Conservation (phyloP, 2,888 invertebrate species). For the Melanchra persicariae region DNA sequence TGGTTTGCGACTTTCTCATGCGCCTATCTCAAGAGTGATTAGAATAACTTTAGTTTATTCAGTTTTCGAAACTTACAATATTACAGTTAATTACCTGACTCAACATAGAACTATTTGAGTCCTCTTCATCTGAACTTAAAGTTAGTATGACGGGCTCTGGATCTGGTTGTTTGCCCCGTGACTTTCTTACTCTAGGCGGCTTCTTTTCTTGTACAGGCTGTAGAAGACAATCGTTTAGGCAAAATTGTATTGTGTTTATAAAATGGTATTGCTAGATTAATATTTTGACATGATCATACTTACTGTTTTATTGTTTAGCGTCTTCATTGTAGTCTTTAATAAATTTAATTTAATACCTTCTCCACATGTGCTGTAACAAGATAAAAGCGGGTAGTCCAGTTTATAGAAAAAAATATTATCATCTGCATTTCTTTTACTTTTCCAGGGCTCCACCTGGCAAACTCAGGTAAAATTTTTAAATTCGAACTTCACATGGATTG, state of each 20-base stretch:
- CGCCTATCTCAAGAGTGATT: neutral
- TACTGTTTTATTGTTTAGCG: slow-evolving; percentile 77
- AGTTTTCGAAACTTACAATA: neutral
- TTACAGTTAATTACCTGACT: slow-evolving; percentile 77
- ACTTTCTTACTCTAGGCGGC: slow-evolving; percentile 86
- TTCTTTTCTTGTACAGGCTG: slow-evolving; percentile 85
- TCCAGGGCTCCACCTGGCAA: neutral
- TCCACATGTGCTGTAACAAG: slow-evolving; percentile 75
- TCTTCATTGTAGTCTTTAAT: slow-evolving; percentile 81
- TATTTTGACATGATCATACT: slow-evolving; percentile 66
- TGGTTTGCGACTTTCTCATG: neutral
- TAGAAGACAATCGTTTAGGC: slow-evolving; percentile 6
- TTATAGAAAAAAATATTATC: neutral
- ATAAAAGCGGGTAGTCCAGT: neutral
- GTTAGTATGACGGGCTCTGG: slow-evolving; percentile 93
- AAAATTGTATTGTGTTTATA: neutral
- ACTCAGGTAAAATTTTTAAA: neutral
- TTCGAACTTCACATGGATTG: neutral
- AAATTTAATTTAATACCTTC: slow-evolving; percentile 88
- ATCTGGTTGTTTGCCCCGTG: slow-evolving; percentile 89
- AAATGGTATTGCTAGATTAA: neutral
- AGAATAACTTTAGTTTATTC: neutral
- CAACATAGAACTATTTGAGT: slow-evolving; percentile 88
- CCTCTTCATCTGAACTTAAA: slow-evolving; percentile 93
- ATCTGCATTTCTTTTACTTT: neutral